Percentiles rank a stretch among this genome's conserved stretches.
Evolutionary conservation across 2,113 vertebrate species (phyloP).

Genomic region (Chascanopsetta lugubris): DNA sequence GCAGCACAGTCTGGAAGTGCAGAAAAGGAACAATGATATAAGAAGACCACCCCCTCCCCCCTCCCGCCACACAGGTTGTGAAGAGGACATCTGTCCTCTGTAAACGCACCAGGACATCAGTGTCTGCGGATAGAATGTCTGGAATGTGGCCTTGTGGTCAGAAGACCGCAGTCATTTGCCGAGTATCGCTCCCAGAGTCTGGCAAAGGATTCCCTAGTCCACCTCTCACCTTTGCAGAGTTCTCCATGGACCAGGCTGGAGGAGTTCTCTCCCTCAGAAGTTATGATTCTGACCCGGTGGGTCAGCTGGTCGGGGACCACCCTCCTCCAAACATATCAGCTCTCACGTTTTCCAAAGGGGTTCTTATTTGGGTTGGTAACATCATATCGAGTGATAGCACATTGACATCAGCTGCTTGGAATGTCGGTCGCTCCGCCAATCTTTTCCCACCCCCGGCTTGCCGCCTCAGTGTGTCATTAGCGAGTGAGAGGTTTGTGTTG

Average conservation of each 20-base stretch:
- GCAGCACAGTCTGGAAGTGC: slow-evolving; percentile 50
- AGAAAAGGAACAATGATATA: slow-evolving; percentile 48
- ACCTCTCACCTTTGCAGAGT: slow-evolving; percentile 48
- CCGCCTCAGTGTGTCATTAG: slow-evolving; percentile 65
- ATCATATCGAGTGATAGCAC: slow-evolving; percentile 60
- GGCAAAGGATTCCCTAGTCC: slow-evolving; percentile 43
- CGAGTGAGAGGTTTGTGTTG: slow-evolving; percentile 71
- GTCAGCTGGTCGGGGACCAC: slow-evolving; percentile 67
- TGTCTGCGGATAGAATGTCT: slow-evolving; percentile 58
- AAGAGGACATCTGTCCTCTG: slow-evolving; percentile 63
- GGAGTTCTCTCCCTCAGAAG: slow-evolving; percentile 64
- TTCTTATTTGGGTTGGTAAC: slow-evolving; percentile 68
- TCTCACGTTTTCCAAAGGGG: slow-evolving; percentile 58
- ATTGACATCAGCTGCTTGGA: slow-evolving; percentile 76
- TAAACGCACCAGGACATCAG: slow-evolving; percentile 50
- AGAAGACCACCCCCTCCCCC: slow-evolving; percentile 26
- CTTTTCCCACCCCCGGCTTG: slow-evolving; percentile 66
- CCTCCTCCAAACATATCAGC: slow-evolving; percentile 67
- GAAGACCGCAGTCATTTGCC: slow-evolving; percentile 29
- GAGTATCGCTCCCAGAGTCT: slow-evolving; percentile 39
- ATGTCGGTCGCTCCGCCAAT: slow-evolving; percentile 76
- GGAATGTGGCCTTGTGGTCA: slow-evolving; percentile 69
- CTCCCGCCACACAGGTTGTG: slow-evolving; percentile 58
- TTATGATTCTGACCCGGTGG: slow-evolving; percentile 52
- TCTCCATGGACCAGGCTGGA: slow-evolving; percentile 31